phyloP scores from a whole-genome alignment of 2,888 invertebrate genomes.

The Chrysotoxum bicinctum region DNA sequence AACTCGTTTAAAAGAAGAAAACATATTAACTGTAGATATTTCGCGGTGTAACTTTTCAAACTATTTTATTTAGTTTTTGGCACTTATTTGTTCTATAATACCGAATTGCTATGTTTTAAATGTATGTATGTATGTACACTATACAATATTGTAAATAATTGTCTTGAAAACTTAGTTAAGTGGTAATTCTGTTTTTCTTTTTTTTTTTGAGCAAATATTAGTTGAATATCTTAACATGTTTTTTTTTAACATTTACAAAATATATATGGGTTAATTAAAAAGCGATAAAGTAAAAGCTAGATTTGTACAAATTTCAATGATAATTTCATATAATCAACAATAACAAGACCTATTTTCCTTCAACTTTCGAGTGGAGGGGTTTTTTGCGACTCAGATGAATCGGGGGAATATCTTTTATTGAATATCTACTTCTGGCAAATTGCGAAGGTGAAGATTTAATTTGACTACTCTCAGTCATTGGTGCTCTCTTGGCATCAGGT shows the following conservation, averaged over 20 bases:
- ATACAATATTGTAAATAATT: slow-evolving; percentile 10
- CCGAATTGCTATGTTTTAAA: slow-evolving; percentile 7
- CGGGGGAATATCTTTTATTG: slow-evolving; percentile 64
- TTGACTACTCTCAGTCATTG: slow-evolving; percentile 1
- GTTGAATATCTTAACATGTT: background rate
- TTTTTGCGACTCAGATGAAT: slow-evolving; percentile 65
- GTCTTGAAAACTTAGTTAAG: slow-evolving; percentile 18
- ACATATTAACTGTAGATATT: background rate
- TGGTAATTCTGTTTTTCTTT: background rate
- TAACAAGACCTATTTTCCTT: slow-evolving; percentile 30
- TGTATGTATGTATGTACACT: slow-evolving; percentile 19
- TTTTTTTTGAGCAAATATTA: slow-evolving; percentile 24
- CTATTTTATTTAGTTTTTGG: slow-evolving; percentile 34
- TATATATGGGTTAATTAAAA: background rate
- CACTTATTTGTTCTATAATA: slow-evolving; percentile 24
- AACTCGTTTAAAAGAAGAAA: background rate
- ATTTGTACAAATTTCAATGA: slow-evolving; percentile 43
- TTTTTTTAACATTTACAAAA: background rate
- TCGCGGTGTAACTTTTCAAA: slow-evolving; percentile 18
- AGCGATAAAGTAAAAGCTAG: slow-evolving; percentile 14
- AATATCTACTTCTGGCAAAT: slow-evolving; percentile 41
- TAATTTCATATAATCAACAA: slow-evolving; percentile 13
- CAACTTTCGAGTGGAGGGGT: slow-evolving; percentile 50
- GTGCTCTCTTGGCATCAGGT: slow-evolving; percentile 34
- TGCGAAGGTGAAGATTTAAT: slow-evolving; percentile 44